Evolutionary conservation across 37 sponge, comb jelly and placozoan genomes (phyloP).

Genomic region (Aplysina aerophoba): DNA sequence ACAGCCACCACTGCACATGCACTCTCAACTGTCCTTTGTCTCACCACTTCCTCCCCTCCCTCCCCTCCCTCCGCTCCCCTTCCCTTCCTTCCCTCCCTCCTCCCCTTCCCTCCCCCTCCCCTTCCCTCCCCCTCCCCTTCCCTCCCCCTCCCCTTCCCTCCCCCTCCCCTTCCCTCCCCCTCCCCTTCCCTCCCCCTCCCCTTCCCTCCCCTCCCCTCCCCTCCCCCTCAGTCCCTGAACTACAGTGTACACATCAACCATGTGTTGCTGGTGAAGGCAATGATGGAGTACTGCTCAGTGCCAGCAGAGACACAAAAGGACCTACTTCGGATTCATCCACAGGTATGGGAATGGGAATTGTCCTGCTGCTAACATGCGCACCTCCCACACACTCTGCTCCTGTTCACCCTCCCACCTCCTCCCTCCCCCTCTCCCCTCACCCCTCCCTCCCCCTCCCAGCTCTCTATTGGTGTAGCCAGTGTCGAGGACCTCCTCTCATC

Average conservation of each 20-base stretch:
- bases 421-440: neutral
- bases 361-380: neutral
- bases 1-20: too few relatives aligned
- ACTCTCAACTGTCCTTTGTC: too few relatives aligned
- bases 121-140: too few relatives aligned
- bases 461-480: neutral
- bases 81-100: too few relatives aligned
- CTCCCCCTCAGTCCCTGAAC: constrained; percentile 25
- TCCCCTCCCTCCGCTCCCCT: too few relatives aligned
- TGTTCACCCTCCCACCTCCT: neutral
- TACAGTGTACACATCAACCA: constrained; percentile 69
- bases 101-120: too few relatives aligned
- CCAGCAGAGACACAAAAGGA: constrained; percentile 48
- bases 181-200: neutral
- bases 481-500: neutral
- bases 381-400: too few relatives aligned
- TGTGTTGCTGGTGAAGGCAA: constrained; percentile 58
- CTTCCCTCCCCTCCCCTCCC: neutral
- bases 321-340: constrained; percentile 5
- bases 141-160: too few relatives aligned
- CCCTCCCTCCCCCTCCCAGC: neutral
- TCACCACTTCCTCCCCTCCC: too few relatives aligned
- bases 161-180: too few relatives aligned
- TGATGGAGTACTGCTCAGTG: constrained; percentile 74
- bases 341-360: neutral